Conservation (phyloP, 2,113 vertebrate species). For the Muntiacus muntjak region DNA sequence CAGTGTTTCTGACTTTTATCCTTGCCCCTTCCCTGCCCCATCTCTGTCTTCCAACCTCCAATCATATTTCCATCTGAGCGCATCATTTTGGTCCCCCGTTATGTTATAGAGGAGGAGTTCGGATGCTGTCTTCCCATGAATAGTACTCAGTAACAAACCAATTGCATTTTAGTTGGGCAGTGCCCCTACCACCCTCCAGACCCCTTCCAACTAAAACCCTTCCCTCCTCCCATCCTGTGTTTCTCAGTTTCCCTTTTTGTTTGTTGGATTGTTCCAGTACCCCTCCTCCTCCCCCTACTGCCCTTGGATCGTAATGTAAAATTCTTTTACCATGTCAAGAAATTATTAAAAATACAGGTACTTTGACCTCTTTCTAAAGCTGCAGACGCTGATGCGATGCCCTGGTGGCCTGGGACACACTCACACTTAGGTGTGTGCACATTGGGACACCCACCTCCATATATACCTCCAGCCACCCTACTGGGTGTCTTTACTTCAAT, state of each 20-base stretch:
- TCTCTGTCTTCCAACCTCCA: slow-evolving; percentile 53
- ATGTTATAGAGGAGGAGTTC: slow-evolving; percentile 60
- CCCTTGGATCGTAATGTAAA: slow-evolving; percentile 78
- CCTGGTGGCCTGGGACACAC: slow-evolving; percentile 13
- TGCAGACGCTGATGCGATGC: slow-evolving; percentile 57
- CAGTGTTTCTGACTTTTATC: background rate
- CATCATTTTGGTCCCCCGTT: background rate
- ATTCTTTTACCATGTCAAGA: slow-evolving; percentile 82
- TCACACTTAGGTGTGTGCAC: background rate
- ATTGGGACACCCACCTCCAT: background rate
- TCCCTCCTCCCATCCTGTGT: slow-evolving; percentile 64
- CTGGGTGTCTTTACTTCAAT: background rate
- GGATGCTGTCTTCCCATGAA: slow-evolving; percentile 78
- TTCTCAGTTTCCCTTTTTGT: slow-evolving; percentile 75
- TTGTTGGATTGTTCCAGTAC: slow-evolving; percentile 67
- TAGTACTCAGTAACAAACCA: slow-evolving; percentile 83
- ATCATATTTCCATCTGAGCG: slow-evolving; percentile 1
- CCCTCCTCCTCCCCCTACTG: slow-evolving; percentile 50
- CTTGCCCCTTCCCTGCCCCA: background rate
- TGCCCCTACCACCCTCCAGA: background rate
- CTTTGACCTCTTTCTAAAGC: slow-evolving; percentile 82
- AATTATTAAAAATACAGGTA: slow-evolving; percentile 84
- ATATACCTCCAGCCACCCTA: background rate
- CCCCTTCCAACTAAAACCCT: slow-evolving; percentile 17
- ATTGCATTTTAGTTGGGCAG: slow-evolving; percentile 71